Conservation (phyloP, 2,113 vertebrate species). For the Corydoras maculifer region DNA sequence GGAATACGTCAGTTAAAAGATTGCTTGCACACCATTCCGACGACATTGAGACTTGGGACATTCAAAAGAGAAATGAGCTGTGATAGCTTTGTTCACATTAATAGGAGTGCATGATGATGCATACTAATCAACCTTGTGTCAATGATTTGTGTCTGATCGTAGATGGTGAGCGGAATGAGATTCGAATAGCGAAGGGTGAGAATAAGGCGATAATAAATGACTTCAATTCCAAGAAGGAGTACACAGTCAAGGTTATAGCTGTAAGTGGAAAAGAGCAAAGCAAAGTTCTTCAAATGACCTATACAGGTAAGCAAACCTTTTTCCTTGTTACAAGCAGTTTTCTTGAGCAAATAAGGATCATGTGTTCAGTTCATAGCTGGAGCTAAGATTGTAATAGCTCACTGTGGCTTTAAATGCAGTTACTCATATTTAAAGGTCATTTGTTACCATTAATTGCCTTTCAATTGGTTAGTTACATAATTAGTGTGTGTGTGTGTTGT, state of each 20-base stretch:
- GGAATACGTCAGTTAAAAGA: conserved; percentile 11
- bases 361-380: too few species aligned
- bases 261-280: conserved; percentile 62
- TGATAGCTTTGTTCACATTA: conserved; percentile 35
- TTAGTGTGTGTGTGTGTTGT: too few species aligned
- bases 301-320: conserved; percentile 53
- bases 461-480: too few species aligned
- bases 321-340: not conserved
- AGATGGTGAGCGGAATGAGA: conserved; percentile 61
- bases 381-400: too few species aligned
- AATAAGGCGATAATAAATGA: conserved; percentile 62
- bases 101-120: conserved; percentile 14
- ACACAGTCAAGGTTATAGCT: conserved; percentile 58
- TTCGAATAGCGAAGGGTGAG: conserved; percentile 60
- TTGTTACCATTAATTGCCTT: too few species aligned
- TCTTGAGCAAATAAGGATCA: not conserved
- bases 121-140: conserved; percentile 35
- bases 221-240: conserved; percentile 58
- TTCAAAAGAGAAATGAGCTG: conserved; percentile 22
- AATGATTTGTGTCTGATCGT: conserved; percentile 25
- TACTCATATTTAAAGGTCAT: too few species aligned
- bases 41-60: conserved; percentile 35
- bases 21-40: conserved; percentile 11
- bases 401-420: too few species aligned
- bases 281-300: conserved; percentile 58